These are phyloP conservation scores for Eulemur coronatus DNA, from an alignment of 2,797 vertebrate species.

Conservation along the genomic window DNA sequence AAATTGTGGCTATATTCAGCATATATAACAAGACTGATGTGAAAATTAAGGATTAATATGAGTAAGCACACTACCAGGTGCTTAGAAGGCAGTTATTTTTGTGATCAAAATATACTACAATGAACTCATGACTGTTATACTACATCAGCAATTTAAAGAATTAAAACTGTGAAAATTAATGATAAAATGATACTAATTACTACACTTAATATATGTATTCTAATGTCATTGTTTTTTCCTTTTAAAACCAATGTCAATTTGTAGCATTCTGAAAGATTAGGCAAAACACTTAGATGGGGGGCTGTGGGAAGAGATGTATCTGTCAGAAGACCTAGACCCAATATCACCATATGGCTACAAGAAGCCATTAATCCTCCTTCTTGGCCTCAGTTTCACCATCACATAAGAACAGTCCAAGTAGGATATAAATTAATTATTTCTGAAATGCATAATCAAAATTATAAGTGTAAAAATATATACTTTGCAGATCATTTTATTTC, in stretches of 20 bases:
- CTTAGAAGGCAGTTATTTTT: background rate
- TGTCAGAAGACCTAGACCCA: background rate
- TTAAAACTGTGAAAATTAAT: slow-evolving; percentile 28
- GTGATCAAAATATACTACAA: slow-evolving; percentile 35
- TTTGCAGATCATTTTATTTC: background rate
- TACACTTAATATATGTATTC: background rate
- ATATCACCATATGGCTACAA: background rate
- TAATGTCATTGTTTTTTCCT: background rate
- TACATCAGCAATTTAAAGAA: slow-evolving; percentile 32
- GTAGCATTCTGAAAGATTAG: background rate
- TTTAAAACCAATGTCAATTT: background rate
- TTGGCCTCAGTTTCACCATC: background rate
- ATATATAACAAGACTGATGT: background rate
- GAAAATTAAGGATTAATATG: background rate
- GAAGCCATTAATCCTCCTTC: background rate
- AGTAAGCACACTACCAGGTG: background rate
- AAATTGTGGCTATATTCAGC: slow-evolving; percentile 8
- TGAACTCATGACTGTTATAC: background rate
- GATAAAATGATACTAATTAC: background rate
- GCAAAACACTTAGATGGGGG: background rate
- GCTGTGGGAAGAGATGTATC: background rate
- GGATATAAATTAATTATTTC: background rate
- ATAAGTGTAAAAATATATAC: background rate
- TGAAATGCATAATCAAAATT: background rate
- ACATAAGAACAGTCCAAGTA: background rate